Percentiles rank a stretch among this genome's conserved stretches.
phyloP scores from a whole-genome alignment of 2,113 vertebrate genomes.

The Sula dactylatra region DNA sequence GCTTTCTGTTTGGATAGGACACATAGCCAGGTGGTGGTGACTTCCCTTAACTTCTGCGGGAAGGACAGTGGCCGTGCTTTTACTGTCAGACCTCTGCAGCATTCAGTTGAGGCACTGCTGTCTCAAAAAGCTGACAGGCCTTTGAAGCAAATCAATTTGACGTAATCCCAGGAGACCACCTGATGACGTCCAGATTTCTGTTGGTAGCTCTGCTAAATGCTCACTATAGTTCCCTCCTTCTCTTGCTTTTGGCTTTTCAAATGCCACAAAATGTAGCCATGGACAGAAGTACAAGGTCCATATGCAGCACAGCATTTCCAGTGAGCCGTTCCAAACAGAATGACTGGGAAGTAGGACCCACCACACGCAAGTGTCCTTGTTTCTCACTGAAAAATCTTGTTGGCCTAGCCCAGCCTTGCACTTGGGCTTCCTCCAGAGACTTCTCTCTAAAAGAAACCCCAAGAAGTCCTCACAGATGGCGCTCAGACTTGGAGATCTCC shows the following conservation, averaged over 20 bases:
- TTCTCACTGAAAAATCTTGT: background rate
- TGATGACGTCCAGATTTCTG: background rate
- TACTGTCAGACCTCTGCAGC: background rate
- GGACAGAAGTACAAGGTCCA: background rate
- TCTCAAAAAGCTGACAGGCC: background rate
- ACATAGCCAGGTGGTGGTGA: background rate
- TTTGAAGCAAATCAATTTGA: background rate
- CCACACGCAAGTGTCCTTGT: background rate
- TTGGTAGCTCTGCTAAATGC: background rate
- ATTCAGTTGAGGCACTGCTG: background rate
- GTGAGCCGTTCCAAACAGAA: background rate
- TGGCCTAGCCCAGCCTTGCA: constrained; percentile 5
- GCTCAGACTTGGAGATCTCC: constrained; percentile 46
- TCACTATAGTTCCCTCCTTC: background rate
- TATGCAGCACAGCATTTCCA: background rate
- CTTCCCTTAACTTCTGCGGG: background rate
- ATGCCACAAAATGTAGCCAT: background rate
- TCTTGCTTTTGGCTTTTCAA: background rate
- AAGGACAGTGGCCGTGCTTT: background rate
- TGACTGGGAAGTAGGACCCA: background rate
- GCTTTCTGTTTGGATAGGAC: background rate
- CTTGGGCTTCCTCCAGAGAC: constrained; percentile 41
- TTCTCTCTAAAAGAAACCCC: constrained; percentile 43
- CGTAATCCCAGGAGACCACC: background rate
- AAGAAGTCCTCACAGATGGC: constrained; percentile 63